A percentile compares a stretch with the other conserved stretches of the same genome.
phyloP scores from a whole-genome alignment of 1,140 invertebrate species.

The Solenopsis invicta region DNA sequence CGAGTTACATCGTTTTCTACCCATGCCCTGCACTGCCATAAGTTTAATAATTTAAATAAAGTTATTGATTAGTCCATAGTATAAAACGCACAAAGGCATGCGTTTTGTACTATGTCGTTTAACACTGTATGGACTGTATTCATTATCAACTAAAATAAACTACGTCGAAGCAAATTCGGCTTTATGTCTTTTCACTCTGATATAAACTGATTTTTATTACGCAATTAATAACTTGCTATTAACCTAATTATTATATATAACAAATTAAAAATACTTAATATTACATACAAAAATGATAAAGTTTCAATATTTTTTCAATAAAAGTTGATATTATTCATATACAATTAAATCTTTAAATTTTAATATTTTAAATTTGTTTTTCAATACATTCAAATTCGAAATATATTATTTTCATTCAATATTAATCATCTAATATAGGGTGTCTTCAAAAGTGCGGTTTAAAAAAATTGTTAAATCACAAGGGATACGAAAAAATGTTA shows the following conservation, averaged over 20 bases:
- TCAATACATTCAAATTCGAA: background rate
- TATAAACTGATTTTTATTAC: slow-evolving; percentile 10
- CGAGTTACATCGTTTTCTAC: background rate
- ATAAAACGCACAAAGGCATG: slow-evolving; percentile 22
- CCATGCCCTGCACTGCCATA: background rate
- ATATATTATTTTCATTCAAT: background rate
- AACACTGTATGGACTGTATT: slow-evolving; percentile 3
- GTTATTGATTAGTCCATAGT: slow-evolving; percentile 30
- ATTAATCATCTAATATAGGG: background rate
- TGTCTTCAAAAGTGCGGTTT: no score
- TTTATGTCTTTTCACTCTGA: background rate
- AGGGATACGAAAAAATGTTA: no score
- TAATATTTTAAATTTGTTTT: background rate
- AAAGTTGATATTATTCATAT: background rate
- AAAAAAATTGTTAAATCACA: no score
- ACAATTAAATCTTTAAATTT: background rate
- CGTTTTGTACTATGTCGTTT: background rate
- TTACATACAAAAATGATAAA: background rate
- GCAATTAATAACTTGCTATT: background rate
- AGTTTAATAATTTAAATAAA: slow-evolving; percentile 23
- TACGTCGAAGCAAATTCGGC: slow-evolving; percentile 8
- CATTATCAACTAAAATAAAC: slow-evolving; percentile 36
- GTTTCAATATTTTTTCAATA: background rate
- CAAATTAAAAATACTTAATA: background rate
- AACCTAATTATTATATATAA: background rate